Base-by-base conservation (phyloP, 2,888 invertebrate species). In the Euplexia lucipara region DNA sequence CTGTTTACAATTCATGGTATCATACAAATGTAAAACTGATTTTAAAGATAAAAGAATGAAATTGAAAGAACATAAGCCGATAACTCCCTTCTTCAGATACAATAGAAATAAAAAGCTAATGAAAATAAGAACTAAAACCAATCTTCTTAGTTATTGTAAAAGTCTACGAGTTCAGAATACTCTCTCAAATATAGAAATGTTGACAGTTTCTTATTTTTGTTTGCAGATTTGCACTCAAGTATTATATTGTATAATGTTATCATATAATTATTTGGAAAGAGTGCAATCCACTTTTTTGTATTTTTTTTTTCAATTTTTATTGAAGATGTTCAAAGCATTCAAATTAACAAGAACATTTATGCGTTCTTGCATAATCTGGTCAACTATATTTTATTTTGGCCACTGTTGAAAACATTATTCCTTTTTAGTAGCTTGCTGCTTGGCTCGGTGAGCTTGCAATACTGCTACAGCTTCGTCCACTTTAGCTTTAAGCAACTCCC, bases 381-480 rank as follows among this genome's bases (percentile, higher is more conserved):
- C 76, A 84, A 52, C 39, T 69, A 75, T 79, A 58, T 70, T 72
- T 69, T 68, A 61, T 74, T 75, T 75, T 71, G 75, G 81, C 80
- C 79, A 79, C 76, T 69, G 6, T 61, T 62, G 64, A 65, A 51
- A 52, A 76, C 62, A 41, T 70, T 95, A 95, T 82, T 95, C 95
- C 81, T 95, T 95, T 86, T 96, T 96, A 82, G 97, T 96, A 82
- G 97, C 97, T 86, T 97, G 96, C 92, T 98, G 98, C 91, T 98
- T 98, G 88, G 98, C 98, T 94, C 99, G 99, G 95, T 99, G 99
- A 88, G 99, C 99, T 95, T 99, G 99, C 88, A 99, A 96, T 81
- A 99, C 99, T 90, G 99, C 99, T 84, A 99, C 99, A 81, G 99
- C 99, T 95, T 99, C 99, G 91, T 99, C 99, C 71, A 99, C 98